phyloP scores from a whole-genome alignment of 2,888 invertebrate species.

The Philopedon plagiatum region DNA sequence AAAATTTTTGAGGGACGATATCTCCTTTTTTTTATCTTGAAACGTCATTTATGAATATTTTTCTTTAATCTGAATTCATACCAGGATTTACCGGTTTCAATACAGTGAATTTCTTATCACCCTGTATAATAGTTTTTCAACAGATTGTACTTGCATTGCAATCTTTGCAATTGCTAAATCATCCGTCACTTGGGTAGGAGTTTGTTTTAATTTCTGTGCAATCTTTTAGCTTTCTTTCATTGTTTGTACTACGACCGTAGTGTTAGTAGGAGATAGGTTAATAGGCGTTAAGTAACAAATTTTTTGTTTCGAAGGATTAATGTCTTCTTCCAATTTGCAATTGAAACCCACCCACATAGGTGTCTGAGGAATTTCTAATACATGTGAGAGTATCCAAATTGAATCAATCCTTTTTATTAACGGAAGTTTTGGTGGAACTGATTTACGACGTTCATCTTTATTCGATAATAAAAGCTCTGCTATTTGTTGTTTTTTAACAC shows the following conservation, averaged over 20 bases:
- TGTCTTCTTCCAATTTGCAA: neutral
- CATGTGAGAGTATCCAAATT: slow-evolving; percentile 7
- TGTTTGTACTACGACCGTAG: neutral
- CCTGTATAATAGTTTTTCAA: no score
- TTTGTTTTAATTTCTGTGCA: neutral
- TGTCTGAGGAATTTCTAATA: neutral
- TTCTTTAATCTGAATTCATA: no score
- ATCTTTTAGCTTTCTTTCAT: neutral
- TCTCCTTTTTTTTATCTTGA: no score
- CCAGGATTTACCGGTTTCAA: no score
- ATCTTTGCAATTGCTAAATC: slow-evolving; percentile 7
- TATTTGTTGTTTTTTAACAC: slow-evolving; percentile 16
- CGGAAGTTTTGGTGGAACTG: no score
- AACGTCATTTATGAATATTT: no score
- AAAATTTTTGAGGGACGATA: no score
- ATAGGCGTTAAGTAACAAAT: slow-evolving; percentile 14
- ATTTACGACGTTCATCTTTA: no score
- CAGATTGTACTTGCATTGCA: neutral
- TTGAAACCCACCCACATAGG: slow-evolving; percentile 22
- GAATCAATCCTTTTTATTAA: neutral
- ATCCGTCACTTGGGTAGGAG: neutral
- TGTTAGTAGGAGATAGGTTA: neutral
- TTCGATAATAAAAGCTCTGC: neutral
- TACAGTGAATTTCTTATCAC: no score
- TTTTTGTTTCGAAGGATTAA: neutral